Conservation (phyloP, 2,797 vertebrate genomes). For the Ceryle rudis region DNA sequence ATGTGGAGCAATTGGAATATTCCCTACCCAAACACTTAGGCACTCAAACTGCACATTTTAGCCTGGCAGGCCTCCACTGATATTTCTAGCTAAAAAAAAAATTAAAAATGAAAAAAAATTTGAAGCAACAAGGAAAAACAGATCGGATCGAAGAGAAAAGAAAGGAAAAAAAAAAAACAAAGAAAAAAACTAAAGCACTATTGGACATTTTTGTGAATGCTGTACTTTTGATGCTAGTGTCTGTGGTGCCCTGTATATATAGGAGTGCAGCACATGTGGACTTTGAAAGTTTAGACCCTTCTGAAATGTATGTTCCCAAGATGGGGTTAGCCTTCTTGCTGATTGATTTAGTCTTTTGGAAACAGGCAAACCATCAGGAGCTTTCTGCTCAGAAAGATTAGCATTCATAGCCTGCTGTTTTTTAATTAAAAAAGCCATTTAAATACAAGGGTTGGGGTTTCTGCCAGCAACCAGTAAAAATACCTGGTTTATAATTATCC, state of each 20-base stretch:
- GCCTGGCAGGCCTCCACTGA: conserved; percentile 54
- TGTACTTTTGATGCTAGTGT: not conserved
- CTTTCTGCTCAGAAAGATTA: conserved; percentile 64
- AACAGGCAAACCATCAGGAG: conserved; percentile 34
- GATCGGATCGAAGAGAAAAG: not conserved
- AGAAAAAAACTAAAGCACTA: not conserved
- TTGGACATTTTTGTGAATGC: not conserved
- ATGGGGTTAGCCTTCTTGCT: conserved; percentile 37
- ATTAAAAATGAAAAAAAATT: not conserved
- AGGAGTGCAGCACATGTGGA: not conserved
- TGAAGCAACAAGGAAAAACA: conserved; percentile 51
- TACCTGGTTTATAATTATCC: conserved; percentile 75
- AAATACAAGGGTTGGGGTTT: conserved; percentile 70
- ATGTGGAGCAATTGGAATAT: conserved; percentile 67
- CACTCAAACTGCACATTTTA: conserved; percentile 67
- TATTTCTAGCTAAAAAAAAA: conserved; percentile 49
- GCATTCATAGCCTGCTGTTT: conserved; percentile 72
- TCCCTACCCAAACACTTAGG: conserved; percentile 56
- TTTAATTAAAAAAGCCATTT: conserved; percentile 75
- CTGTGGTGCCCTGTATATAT: not conserved
- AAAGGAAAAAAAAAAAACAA: not conserved
- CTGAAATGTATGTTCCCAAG: conserved; percentile 12
- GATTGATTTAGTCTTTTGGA: conserved; percentile 59
- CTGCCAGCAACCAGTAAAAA: conserved; percentile 73
- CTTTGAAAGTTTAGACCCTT: not conserved